Conservation (phyloP, 2,797 vertebrate species). For the Esox lucius region DNA sequence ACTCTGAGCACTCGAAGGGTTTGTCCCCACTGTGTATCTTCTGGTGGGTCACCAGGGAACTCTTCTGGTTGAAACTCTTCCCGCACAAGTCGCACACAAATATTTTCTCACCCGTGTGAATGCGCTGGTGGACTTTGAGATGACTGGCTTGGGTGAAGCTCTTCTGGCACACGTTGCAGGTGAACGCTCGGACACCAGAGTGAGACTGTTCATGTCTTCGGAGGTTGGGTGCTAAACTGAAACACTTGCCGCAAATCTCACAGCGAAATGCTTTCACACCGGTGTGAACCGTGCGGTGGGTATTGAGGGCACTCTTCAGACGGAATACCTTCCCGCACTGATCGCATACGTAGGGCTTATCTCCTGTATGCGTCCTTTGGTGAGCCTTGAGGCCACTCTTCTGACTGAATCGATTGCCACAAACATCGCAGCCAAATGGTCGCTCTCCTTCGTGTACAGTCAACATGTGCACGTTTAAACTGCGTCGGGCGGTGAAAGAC, state of each 20-base stretch:
- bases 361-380: constrained; percentile 38
- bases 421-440: constrained; percentile 52
- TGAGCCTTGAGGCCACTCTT: constrained; percentile 48
- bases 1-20: constrained; percentile 43
- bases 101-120: constrained; percentile 41
- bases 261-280: constrained; percentile 61
- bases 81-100: constrained; percentile 58
- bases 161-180: constrained; percentile 38
- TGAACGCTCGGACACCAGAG: constrained; percentile 40
- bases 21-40: constrained; percentile 40
- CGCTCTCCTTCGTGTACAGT: constrained; percentile 47
- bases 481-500: constrained; percentile 42
- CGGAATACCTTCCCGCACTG: constrained; percentile 52
- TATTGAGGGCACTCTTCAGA: constrained; percentile 43
- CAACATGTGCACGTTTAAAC: constrained; percentile 49
- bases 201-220: constrained; percentile 56
- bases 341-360: constrained; percentile 34
- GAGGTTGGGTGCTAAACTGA: constrained; percentile 55
- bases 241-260: constrained; percentile 52
- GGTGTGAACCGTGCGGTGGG: constrained; percentile 58
- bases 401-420: constrained; percentile 55
- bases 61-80: constrained; percentile 55
- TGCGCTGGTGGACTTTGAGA: constrained; percentile 51
- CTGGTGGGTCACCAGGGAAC: constrained; percentile 48
- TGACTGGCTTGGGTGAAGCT: constrained; percentile 59